phyloP scores from a whole-genome alignment of 2,113 vertebrate genomes.

The Gopherus evgoodei region DNA sequence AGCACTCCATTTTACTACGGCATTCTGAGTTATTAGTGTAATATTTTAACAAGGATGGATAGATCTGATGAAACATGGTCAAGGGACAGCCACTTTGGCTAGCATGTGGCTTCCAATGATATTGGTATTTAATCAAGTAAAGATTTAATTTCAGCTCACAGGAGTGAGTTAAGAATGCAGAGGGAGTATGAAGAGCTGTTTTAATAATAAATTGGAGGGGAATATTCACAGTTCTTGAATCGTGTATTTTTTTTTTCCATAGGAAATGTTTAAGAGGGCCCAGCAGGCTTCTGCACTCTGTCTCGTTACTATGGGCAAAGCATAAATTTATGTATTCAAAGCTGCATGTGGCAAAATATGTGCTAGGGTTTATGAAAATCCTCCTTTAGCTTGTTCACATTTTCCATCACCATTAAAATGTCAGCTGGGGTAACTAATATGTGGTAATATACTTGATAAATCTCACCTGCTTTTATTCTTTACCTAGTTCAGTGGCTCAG shows the following conservation, averaged over 20 bases:
- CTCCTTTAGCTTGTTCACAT: constrained; percentile 47
- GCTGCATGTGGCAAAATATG: constrained; percentile 54
- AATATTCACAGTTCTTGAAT: constrained; percentile 43
- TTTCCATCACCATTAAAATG: constrained; percentile 63
- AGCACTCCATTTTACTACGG: not conserved
- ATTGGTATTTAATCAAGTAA: constrained; percentile 13
- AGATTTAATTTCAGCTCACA: constrained; percentile 1
- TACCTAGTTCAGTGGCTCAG: constrained; percentile 17
- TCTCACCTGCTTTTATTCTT: constrained; percentile 44
- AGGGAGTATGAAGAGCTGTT: not conserved
- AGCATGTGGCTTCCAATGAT: not conserved
- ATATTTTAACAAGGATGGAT: not conserved
- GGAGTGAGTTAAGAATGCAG: not conserved
- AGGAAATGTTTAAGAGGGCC: constrained; percentile 38
- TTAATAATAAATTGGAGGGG: constrained; percentile 59
- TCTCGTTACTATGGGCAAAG: constrained; percentile 73
- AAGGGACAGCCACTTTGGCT: not conserved
- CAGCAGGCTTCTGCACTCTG: constrained; percentile 54
- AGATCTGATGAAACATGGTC: not conserved
- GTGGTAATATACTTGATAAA: constrained; percentile 39
- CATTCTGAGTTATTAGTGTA: not conserved
- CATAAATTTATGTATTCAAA: constrained; percentile 52
- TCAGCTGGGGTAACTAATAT: constrained; percentile 63
- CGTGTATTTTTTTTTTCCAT: constrained; percentile 38
- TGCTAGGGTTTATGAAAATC: constrained; percentile 28